A percentile compares a stretch with the other conserved stretches of the same genome.
Evolutionary conservation across 1,140 invertebrate species (phyloP).

Genomic region (Drosophila pallidifrons): DNA sequence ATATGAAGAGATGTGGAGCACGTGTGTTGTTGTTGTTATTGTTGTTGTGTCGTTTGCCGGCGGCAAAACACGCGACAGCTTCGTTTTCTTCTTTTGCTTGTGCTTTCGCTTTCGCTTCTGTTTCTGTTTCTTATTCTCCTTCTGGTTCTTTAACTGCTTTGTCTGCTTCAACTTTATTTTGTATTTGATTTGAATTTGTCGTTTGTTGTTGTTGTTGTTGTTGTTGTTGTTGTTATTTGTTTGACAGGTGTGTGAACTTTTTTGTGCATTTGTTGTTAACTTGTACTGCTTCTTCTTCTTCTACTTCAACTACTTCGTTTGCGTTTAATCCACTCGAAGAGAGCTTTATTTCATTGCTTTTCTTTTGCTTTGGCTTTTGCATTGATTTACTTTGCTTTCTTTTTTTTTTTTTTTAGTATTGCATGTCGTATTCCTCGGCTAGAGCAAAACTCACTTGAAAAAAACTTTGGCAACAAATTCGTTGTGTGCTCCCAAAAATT

Average conservation of each 20-base stretch:
- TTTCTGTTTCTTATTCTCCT: slow-evolving; percentile 21
- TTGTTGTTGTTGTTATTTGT: slow-evolving; percentile 22
- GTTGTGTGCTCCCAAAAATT: slow-evolving; percentile 42
- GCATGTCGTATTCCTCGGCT: slow-evolving; percentile 42
- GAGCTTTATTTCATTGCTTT: slow-evolving; percentile 15
- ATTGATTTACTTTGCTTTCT: neutral
- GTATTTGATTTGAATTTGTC: slow-evolving; percentile 29
- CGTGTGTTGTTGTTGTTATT: slow-evolving; percentile 50
- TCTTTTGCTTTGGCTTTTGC: too few relatives aligned
- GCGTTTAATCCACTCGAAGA: slow-evolving; percentile 29
- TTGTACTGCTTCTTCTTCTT: slow-evolving; percentile 36
- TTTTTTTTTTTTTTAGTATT: slow-evolving; percentile 9
- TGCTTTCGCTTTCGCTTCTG: slow-evolving; percentile 3
- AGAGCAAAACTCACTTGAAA: slow-evolving; percentile 44
- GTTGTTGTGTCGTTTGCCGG: slow-evolving; percentile 40
- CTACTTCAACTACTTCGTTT: slow-evolving; percentile 6
- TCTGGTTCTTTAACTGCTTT: neutral
- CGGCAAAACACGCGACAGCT: slow-evolving; percentile 57
- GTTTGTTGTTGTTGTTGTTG: slow-evolving; percentile 34
- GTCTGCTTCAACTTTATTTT: slow-evolving; percentile 27
- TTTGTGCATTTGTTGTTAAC: slow-evolving; percentile 22
- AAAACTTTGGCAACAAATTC: slow-evolving; percentile 48
- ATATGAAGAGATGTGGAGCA: slow-evolving; percentile 41
- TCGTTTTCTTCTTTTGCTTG: slow-evolving; percentile 11
- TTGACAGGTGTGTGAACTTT: slow-evolving; percentile 15